Evolutionary conservation across 2,113 vertebrate genomes (phyloP).

Genomic region (Gila orcuttii): DNA sequence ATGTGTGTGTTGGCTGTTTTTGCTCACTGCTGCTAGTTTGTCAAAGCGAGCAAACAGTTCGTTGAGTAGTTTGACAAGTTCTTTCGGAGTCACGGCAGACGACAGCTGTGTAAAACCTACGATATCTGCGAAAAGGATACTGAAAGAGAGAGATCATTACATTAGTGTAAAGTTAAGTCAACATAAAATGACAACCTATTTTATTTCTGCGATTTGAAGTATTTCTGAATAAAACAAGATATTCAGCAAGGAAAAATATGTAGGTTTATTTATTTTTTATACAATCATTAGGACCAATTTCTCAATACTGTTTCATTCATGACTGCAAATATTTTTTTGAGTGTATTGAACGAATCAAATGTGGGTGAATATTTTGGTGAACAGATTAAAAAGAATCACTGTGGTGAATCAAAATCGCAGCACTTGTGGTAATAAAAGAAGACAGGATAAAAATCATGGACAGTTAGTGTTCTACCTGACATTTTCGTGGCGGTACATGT

Average conservation of each 20-base stretch:
- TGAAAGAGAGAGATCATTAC: slow-evolving; percentile 65
- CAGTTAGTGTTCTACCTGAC: slow-evolving; percentile 82
- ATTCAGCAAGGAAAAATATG: not conserved
- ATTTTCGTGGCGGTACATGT: slow-evolving; percentile 97
- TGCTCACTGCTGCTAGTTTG: slow-evolving; percentile 89
- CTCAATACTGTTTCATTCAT: not conserved
- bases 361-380: not conserved
- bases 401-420: not conserved
- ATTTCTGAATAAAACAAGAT: not conserved
- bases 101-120: slow-evolving; percentile 97
- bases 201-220: not conserved
- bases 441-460: not conserved
- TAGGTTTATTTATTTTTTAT: not conserved
- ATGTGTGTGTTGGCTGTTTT: not conserved
- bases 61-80: slow-evolving; percentile 94
- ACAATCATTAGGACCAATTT: no score
- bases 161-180: not conserved
- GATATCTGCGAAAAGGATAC: slow-evolving; percentile 96
- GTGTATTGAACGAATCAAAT: not conserved
- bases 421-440: not conserved
- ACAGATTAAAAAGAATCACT: not conserved
- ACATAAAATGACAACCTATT: not conserved
- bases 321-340: not conserved
- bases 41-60: slow-evolving; percentile 94
- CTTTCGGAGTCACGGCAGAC: slow-evolving; percentile 89